A percentile compares a stretch with the other conserved stretches of the same genome.
phyloP scores from a whole-genome alignment of 1,140 invertebrate species.

The Lepidostoma basale region DNA sequence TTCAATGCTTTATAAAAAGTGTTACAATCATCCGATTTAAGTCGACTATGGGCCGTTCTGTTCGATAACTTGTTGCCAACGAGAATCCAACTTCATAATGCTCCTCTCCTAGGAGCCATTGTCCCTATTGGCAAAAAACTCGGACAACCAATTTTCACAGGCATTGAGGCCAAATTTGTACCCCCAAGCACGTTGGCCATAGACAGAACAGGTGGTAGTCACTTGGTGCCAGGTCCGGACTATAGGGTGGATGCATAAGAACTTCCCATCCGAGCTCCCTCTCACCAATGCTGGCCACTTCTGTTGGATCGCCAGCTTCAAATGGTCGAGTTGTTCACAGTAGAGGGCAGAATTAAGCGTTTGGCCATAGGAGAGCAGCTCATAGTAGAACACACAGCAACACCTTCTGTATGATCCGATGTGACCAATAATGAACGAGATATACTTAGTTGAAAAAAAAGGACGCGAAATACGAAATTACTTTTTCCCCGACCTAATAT shows the following conservation, averaged over 20 bases:
- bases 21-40: conserved; percentile 14
- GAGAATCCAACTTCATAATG: conserved; percentile 7
- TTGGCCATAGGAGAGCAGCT: too few relatives aligned
- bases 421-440: not conserved
- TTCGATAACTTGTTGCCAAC: conserved; percentile 7
- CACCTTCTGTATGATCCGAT: too few relatives aligned
- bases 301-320: too few relatives aligned
- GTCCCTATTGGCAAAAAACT: conserved; percentile 1
- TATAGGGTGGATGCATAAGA: not conserved
- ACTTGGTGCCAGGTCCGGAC: not conserved
- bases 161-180: too few relatives aligned
- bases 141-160: too few relatives aligned
- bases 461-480: not conserved
- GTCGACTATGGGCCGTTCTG: not conserved
- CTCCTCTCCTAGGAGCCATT: not conserved
- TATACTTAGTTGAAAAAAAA: not conserved
- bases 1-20: conserved; percentile 40
- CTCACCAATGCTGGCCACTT: too few relatives aligned
- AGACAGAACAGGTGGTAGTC: too few relatives aligned
- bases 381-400: too few relatives aligned
- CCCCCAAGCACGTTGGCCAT: too few relatives aligned
- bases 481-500: conserved; percentile 3
- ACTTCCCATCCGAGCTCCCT: not conserved
- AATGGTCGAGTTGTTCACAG: too few relatives aligned
- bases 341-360: too few relatives aligned